phyloP scores from a whole-genome alignment of 2,113 vertebrate species.

The Mustelus asterias region DNA sequence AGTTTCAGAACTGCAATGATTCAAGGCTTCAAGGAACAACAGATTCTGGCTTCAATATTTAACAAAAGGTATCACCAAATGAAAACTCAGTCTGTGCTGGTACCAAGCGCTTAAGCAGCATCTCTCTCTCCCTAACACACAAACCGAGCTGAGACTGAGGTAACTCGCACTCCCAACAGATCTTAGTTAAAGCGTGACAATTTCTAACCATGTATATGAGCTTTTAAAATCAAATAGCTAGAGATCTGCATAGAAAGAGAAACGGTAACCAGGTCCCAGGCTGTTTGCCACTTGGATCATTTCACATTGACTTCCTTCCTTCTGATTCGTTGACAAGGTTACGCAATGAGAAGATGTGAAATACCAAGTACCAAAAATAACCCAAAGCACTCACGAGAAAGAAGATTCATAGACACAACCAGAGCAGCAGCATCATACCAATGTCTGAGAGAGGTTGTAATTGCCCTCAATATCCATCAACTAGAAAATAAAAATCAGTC shows the following conservation, averaged over 20 bases:
- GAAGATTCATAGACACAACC: background rate
- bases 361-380: background rate
- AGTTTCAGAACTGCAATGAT: background rate
- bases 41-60: background rate
- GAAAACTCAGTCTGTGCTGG: background rate
- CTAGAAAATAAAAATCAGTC: background rate
- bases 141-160: background rate
- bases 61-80: background rate
- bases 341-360: background rate
- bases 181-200: background rate
- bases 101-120: background rate
- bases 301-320: background rate
- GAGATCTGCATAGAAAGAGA: background rate
- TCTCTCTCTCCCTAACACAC: background rate
- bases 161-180: background rate
- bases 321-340: background rate
- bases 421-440: background rate
- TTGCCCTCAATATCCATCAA: background rate
- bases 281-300: background rate
- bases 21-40: background rate
- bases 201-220: background rate
- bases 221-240: background rate
- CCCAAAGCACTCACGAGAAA: background rate
- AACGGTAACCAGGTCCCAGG: background rate
- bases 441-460: constrained; percentile 39